phyloP scores from a whole-genome alignment of 2,113 vertebrate species.

The Stomatorhinus ivindoensis region DNA sequence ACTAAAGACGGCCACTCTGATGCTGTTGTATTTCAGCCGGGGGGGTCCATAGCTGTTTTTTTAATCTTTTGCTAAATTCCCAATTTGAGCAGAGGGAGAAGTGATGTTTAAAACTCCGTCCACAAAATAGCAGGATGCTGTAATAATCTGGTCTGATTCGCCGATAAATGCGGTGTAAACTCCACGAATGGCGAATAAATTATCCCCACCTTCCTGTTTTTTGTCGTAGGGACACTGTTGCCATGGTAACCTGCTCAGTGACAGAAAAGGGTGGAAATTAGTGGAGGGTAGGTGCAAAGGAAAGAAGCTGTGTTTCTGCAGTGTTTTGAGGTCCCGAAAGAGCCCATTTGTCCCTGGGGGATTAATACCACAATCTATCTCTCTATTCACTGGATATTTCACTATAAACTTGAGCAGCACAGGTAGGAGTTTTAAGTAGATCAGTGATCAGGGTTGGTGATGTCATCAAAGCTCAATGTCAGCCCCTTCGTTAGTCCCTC shows the following conservation, averaged over 20 bases:
- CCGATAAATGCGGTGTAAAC: neutral
- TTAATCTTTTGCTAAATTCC: neutral
- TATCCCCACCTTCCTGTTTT: neutral
- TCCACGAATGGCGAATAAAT: neutral
- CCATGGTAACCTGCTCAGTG: neutral
- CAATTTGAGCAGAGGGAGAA: neutral
- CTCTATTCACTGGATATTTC: neutral
- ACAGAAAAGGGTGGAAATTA: neutral
- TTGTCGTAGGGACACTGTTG: neutral
- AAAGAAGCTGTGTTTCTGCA: neutral
- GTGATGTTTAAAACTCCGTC: neutral
- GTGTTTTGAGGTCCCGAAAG: neutral
- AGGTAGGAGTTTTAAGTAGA: neutral
- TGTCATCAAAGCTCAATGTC: neutral
- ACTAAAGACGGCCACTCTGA: neutral
- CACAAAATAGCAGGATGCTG: neutral
- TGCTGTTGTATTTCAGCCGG: neutral
- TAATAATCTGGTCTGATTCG: neutral
- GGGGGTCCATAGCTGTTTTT: neutral
- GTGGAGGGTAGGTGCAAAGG: neutral
- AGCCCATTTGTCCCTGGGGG: neutral
- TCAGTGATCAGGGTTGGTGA: neutral
- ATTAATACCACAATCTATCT: neutral
- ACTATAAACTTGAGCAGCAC: neutral
- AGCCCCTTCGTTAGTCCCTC: neutral